A percentile compares a stretch with the other conserved stretches of the same genome.
These are phyloP conservation scores for Lepidocyrtoides sp. DNA, from an alignment of 2,888 invertebrate species.

Conservation along the genomic window DNA sequence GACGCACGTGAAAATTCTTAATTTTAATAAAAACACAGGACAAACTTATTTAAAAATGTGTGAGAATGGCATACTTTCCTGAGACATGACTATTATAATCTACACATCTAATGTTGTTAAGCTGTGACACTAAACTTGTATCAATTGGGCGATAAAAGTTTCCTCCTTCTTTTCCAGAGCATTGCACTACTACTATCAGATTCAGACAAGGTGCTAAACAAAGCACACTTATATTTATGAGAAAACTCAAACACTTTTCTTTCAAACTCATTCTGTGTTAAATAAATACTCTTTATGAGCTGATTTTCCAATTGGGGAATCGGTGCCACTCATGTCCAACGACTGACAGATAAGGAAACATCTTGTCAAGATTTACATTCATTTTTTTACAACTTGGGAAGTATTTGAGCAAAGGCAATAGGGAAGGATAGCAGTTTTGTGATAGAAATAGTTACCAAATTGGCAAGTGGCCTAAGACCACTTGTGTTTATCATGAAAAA, in stretches of 20 bases:
- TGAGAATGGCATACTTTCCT: conserved; percentile 44
- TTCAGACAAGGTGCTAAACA: neutral
- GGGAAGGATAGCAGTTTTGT: neutral
- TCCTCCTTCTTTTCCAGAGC: neutral
- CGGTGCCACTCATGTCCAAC: neutral
- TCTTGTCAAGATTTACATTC: neutral
- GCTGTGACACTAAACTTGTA: conserved; percentile 37
- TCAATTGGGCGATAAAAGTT: conserved; percentile 53
- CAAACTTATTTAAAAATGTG: too few species aligned
- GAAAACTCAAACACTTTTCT: neutral
- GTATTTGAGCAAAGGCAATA: neutral
- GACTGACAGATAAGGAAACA: conserved; percentile 11
- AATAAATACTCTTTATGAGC: neutral
- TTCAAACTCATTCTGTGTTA: neutral
- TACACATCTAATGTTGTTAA: conserved; percentile 55
- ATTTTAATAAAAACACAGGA: conserved; percentile 7
- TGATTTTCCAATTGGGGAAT: neutral
- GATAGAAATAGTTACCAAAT: neutral
- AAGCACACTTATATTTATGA: neutral
- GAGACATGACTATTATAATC: conserved; percentile 60
- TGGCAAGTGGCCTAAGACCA: neutral
- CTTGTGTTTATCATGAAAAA: neutral
- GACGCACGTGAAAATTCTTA: too few species aligned
- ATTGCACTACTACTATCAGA: neutral
- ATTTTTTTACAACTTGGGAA: neutral